Base-by-base conservation (phyloP, 2,888 invertebrate genomes). In the Cryptus armator region DNA sequence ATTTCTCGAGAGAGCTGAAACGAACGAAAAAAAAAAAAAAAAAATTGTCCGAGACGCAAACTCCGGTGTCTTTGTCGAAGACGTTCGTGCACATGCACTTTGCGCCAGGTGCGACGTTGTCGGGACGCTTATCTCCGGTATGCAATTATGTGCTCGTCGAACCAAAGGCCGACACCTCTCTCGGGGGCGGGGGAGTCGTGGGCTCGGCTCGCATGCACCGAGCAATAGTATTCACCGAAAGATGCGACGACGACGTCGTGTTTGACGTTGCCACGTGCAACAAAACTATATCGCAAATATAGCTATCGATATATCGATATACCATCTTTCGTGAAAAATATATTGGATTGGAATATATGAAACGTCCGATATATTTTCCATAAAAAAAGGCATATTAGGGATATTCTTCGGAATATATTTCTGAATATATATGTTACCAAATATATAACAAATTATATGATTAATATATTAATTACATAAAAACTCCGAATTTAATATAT, bases 31-130 rank as follows among this genome's bases (percentile, higher is more conserved):
- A 46, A 44, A 29, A 72, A 56, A 44, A 74, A 16, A 44, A 62
- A 62, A 46, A 46, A 46, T 5, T 37, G 2, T 37, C 44, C 51
- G 14, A 51, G 32, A 29, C 12, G 19, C 12, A 72, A 59, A 29
- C n/a, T 14, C 46, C 37, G 59, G 44, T n/a, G 46, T 43, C 16
- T 71, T 19, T 12, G 59, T 72, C 19, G 43, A 19, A 5, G 56
- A 59, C 19, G 14, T n/a, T 14, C 37, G 44, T 19, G 66, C 44
- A 16, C 37, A 56, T 16, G 10, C 29, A 46, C 62, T 62, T 62
- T 44, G 62, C 59, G 16, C 59, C 74, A 74, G 74, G 74, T 74
- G 74, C 74, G 74, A 32, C 44, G 10, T 24, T 24, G 44, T 72
- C 59, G 43, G 24, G 10, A 59, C 74, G 62, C 46, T 74, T 74